phyloP scores from a whole-genome alignment of 2,113 vertebrate species.

The Nyctereutes procyonoides region DNA sequence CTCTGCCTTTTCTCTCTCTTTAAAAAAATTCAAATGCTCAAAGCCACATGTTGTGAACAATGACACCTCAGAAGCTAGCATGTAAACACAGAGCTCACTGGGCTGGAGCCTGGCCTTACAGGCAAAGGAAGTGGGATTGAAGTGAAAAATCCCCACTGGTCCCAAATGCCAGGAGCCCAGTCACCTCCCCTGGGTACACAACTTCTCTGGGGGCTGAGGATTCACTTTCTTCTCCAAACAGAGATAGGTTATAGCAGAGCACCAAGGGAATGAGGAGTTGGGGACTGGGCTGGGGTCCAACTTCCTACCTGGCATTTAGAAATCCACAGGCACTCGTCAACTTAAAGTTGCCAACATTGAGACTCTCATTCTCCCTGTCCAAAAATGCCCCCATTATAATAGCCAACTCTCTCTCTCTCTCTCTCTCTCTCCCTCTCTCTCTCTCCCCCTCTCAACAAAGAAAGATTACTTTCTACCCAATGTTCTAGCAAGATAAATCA shows the following conservation, averaged over 20 bases:
- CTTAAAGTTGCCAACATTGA: conserved; percentile 25
- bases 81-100: conserved; percentile 57
- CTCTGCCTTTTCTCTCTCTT: not conserved
- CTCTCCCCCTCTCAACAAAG: not conserved
- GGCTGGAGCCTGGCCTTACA: not conserved
- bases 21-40: conserved; percentile 54
- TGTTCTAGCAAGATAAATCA: conserved; percentile 36
- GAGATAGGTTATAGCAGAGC: not conserved
- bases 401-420: not conserved
- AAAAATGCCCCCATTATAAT: conserved; percentile 7
- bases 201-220: conserved; percentile 13
- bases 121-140: not conserved
- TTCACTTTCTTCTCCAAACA: conserved; percentile 47
- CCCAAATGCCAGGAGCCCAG: not conserved
- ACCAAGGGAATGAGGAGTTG: not conserved
- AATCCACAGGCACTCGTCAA: conserved; percentile 20
- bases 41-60: conserved; percentile 36
- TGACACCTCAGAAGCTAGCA: conserved; percentile 39
- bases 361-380: not conserved
- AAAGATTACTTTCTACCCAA: conserved; percentile 40
- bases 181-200: not conserved
- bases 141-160: not conserved
- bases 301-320: not conserved
- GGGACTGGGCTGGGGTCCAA: not conserved
- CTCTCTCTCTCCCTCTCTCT: not conserved